Base-by-base conservation (phyloP, 1,140 invertebrate species). In the Drosophila pandora region DNA sequence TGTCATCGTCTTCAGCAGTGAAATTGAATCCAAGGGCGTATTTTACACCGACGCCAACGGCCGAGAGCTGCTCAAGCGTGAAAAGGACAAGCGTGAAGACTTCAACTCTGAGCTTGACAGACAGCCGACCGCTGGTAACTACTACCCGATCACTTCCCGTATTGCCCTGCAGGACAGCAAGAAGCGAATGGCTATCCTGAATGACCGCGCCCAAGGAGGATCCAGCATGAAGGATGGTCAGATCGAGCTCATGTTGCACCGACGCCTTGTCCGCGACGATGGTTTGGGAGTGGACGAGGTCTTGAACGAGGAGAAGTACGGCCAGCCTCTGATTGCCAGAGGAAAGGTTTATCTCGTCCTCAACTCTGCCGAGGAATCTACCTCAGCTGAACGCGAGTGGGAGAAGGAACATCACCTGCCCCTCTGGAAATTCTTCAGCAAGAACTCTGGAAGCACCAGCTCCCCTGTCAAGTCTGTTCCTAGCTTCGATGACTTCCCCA, bases 21-120 rank as follows among this genome's bases (percentile, higher is more conserved):
- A 95, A 50, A 85, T 98, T 1, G 68, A 93, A 0, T 95, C 95
- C 0, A 92, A 95, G 6, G 94, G 93, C 0, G 92, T 93, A 0
- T 99, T 99, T 91, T 98, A 96, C 87, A 99, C 98, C 0, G 98
- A 99, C 91, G 95, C 97, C 0, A 99, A 99, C 92, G 98, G 98
- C 0, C 93, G 98, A 41, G 96, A 99, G 92, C 94, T 97, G 89
- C 85, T 99, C 32, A 94, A 95, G 74, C 93, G 98, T 48, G 92
- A 93, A 56, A 91, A 94, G 49, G 94, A 99, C 88, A 94, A 94
- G 62, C 92, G 97, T 23, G 95, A 96, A 17, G 8, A 96, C 95
- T 2, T 99, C 95, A 95, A 92, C 93, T 22, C 95, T 0, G 91
- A 93, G 0, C 41, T 98, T 95, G 98, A 61, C 92, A 94, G 13